These are phyloP conservation scores for Helicoverpa armigera DNA, from an alignment of 1,140 invertebrate species.

Conservation along the genomic window DNA sequence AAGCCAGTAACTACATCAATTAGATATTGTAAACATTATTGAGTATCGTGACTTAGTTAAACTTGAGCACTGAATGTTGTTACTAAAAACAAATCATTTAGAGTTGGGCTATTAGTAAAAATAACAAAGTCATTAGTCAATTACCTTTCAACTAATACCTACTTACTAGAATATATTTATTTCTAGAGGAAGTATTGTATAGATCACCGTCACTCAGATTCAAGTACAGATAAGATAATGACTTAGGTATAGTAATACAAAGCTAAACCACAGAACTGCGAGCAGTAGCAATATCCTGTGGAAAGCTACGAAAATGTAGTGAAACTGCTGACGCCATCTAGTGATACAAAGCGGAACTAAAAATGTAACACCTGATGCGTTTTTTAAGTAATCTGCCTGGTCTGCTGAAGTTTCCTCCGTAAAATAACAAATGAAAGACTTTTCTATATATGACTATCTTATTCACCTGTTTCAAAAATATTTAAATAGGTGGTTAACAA, in stretches of 20 bases:
- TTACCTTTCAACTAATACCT: not conserved
- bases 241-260: too few species aligned
- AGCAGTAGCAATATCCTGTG: not conserved
- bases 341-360: slow-evolving; percentile 73
- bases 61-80: not conserved
- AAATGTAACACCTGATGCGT: slow-evolving; percentile 36
- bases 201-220: not conserved
- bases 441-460: too few species aligned
- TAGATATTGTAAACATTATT: too few species aligned
- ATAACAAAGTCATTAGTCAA: slow-evolving; percentile 25
- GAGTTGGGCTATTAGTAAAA: slow-evolving; percentile 4
- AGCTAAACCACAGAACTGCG: not conserved
- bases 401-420: too few species aligned
- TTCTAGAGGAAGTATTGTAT: not conserved
- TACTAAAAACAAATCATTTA: slow-evolving; percentile 22
- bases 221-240: not conserved
- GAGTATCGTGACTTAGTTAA: not conserved
- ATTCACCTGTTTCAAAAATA: too few species aligned
- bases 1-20: too few species aligned
- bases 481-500: too few species aligned
- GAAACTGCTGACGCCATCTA: slow-evolving; percentile 73
- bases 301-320: too few species aligned
- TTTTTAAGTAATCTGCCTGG: not conserved
- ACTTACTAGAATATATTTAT: not conserved
- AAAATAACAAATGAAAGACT: too few species aligned